A percentile compares a stretch with the other conserved stretches of the same genome.
Conservation (phyloP, 2,888 invertebrate genomes). For the Torymus aiolomorphi region DNA sequence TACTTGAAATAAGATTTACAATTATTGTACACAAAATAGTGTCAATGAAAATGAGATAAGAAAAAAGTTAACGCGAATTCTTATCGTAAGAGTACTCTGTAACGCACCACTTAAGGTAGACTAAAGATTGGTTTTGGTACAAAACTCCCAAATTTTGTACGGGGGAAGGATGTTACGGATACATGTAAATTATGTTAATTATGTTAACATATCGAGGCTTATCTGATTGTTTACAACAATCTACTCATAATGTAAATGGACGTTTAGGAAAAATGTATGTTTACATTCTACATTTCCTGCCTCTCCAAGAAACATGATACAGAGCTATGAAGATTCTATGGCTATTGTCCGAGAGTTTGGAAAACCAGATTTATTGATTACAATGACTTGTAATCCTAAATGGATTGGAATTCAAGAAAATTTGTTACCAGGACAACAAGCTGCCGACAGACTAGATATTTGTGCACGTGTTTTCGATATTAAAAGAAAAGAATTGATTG, state of each 20-base stretch:
- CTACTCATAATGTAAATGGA: constrained; percentile 29
- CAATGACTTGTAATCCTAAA: constrained; percentile 39
- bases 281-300: constrained; percentile 52
- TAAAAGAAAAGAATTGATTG: constrained; percentile 48
- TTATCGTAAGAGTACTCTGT: too few relatives aligned
- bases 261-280: constrained; percentile 49
- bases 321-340: constrained; percentile 60
- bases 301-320: constrained; percentile 56
- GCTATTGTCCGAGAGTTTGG: constrained; percentile 52
- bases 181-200: too few relatives aligned
- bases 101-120: too few relatives aligned
- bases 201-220: constrained; percentile 55
- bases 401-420: constrained; percentile 55
- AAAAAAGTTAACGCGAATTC: too few relatives aligned
- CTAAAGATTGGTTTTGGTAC: too few relatives aligned
- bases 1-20: too few relatives aligned
- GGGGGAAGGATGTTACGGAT: too few relatives aligned
- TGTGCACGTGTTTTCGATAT: constrained; percentile 47
- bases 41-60: too few relatives aligned
- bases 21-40: too few relatives aligned
- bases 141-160: too few relatives aligned
- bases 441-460: constrained; percentile 51
- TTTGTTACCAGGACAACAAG: constrained; percentile 47
- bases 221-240: constrained; percentile 46
- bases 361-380: constrained; percentile 54